A percentile compares a stretch with the other conserved stretches of the same genome.
phyloP scores from a whole-genome alignment of 2,888 invertebrate genomes.

The Polyommatus iphigenia region DNA sequence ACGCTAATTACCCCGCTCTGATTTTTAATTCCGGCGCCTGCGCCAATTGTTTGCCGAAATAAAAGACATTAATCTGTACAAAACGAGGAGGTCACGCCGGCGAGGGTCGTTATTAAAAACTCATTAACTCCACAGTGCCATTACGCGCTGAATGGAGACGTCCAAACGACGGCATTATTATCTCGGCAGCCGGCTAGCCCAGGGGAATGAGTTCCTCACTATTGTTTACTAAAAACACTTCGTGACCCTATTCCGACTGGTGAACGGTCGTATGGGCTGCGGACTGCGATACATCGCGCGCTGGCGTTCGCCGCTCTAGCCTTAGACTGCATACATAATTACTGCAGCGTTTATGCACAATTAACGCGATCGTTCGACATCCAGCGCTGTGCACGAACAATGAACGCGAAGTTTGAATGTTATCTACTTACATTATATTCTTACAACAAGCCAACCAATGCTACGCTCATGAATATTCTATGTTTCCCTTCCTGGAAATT shows the following conservation, averaged over 20 bases:
- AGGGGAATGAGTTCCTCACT: conserved; percentile 36
- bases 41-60: conserved; percentile 13
- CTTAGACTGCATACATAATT: conserved; percentile 9
- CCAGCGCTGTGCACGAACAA: conserved; percentile 11
- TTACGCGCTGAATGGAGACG: conserved; percentile 26
- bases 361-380: neutral
- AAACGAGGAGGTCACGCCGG: neutral
- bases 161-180: conserved; percentile 37
- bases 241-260: conserved; percentile 17
- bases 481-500: neutral
- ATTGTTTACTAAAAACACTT: conserved; percentile 32
- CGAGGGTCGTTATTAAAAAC: conserved; percentile 25
- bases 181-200: conserved; percentile 33
- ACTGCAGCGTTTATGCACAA: conserved; percentile 15
- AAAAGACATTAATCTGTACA: conserved; percentile 23
- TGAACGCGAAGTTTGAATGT: neutral
- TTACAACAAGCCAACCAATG: neutral
- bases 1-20: neutral
- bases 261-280: neutral
- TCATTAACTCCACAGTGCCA: conserved; percentile 12
- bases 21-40: neutral
- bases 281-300: neutral
- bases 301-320: neutral
- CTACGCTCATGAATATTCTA: neutral
- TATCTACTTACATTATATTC: neutral